Conservation (phyloP, 2,888 invertebrate genomes). For the Timandra comae region DNA sequence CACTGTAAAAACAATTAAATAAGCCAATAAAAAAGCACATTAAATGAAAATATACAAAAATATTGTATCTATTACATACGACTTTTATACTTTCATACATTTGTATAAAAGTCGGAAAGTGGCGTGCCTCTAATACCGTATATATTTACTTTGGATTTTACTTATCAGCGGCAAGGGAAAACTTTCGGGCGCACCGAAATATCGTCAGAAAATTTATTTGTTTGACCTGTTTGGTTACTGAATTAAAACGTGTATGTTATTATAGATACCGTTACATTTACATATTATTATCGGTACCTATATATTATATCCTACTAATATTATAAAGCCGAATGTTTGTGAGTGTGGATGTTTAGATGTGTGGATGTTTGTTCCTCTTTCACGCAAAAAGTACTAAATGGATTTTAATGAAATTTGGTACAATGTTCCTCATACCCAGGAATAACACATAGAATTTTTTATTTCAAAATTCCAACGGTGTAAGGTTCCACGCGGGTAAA, state of each 20-base stretch:
- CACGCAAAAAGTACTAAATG: no score
- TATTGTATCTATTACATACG: no score
- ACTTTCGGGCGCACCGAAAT: slow-evolving; percentile 18
- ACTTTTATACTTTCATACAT: no score
- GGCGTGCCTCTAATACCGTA: slow-evolving; percentile 5
- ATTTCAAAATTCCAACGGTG: not conserved
- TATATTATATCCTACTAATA: slow-evolving; percentile 1
- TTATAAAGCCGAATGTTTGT: no score
- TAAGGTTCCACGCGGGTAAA: slow-evolving; percentile 2
- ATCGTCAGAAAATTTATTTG: slow-evolving; percentile 13
- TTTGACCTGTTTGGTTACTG: slow-evolving; percentile 10
- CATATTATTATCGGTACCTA: no score
- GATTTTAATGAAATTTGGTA: no score
- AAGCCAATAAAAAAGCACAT: no score
- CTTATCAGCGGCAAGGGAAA: slow-evolving; percentile 12
- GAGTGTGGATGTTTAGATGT: no score
- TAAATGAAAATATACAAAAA: no score
- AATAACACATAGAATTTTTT: no score
- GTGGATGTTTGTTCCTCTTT: not conserved
- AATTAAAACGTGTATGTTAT: slow-evolving; percentile 8
- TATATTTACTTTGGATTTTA: slow-evolving; percentile 12
- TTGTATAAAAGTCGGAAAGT: slow-evolving; percentile 11
- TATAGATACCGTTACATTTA: not conserved
- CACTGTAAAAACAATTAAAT: no score
- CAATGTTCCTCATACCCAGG: no score